Evolutionary conservation across 1,140 invertebrate genomes (phyloP), one percentile per base, ranked within the genome.

Genomic region (Pemphigus obesinymphae): DNA sequence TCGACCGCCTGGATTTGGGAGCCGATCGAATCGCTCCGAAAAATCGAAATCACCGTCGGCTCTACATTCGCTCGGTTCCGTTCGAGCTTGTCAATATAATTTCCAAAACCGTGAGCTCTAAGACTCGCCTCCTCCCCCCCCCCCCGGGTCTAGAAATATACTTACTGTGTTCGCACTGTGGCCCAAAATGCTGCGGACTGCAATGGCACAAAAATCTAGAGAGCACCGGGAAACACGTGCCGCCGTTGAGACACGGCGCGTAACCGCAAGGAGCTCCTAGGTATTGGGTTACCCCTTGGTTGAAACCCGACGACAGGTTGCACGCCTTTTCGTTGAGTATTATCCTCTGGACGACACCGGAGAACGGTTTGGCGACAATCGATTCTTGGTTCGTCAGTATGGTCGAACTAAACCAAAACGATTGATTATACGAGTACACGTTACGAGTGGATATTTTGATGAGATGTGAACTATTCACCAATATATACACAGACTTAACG

Each of bases 281-380:
- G 86, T 93, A 94, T 63, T 89, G 88, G 23, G 88, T 87, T 0
- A 92, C 89, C 83, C 90, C 89, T 82, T 88, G 86, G 70, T 88
- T 87, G 31, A 87, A 86, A 11, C 87, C 83, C 82, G 88, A 88
- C 8, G 86, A 86, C 31, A 83, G 29, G 17, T 63, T 76, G 11
- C 76, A 70, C 10, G 83, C 58, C 81, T 91, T 90, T 17, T 93
- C 93, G 87, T 96, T 96, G 68, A 96, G 90, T 85, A 93, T 90
- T 84, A 97, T 89, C 87, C 93, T 90, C 88, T 97, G 95, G 83
- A 97, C 90, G 6, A 93, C 93, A 73, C 96, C 95, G 85, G 91
- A 90, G 83, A 96, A 92, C 84, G 93, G 93, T 84, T 90, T 91
- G 82, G 89, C 89, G 70, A 93, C 90, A n/a, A 91, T 92, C 11